Base-by-base conservation (phyloP, 2,113 vertebrate genomes). In the Mormyrus iriodes region DNA sequence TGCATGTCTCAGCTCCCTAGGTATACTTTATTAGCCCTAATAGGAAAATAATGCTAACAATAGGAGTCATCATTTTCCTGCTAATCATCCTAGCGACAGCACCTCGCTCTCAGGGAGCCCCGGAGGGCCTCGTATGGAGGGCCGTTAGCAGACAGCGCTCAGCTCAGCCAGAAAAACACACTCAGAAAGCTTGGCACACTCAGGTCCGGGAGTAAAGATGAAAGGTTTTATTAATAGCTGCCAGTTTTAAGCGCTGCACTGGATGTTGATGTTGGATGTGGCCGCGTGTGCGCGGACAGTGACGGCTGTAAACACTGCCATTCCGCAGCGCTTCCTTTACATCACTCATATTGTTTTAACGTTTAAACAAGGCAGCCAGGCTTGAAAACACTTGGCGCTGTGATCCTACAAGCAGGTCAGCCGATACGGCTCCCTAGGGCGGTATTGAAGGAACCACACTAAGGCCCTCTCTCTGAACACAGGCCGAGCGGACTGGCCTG, bases 241-340 rank as follows among this genome's bases (percentile, higher is more conserved):
- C 90, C 91, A 92, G 92, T 95, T 96, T 96, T 96, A 95, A 95
- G 95, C 95, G 93, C 91, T 92, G 93, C 93, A 95, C 94, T 96
- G 95, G 95, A 96, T 96, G 96, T 96, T 96, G 96, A 96, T 96
- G 94, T 94, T 95, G 95, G 95, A 96, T 95, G 94, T 95, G 95
- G 94, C 94, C 95, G 95, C 94, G 95, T 95, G 96, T 95, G 95
- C 96, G 95, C 95, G 95, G 96, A 96, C 95, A 95, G 4, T 93
- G 95, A 93, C 93, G 93, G 92, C 92, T 95, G 95, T 96, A 96
- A 96, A 96, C 96, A 96, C 90, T 92, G 90, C 95, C 94, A 96
- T 96, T 96, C 95, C 95, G 93, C 94, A 94, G 92, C 94, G 94
- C 95, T 96, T 96, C 95, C 96, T 94, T 96, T 95, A 96, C 96